These are phyloP conservation scores for Strix uralensis DNA, from an alignment of 2,113 vertebrate species.

Conservation along the genomic window DNA sequence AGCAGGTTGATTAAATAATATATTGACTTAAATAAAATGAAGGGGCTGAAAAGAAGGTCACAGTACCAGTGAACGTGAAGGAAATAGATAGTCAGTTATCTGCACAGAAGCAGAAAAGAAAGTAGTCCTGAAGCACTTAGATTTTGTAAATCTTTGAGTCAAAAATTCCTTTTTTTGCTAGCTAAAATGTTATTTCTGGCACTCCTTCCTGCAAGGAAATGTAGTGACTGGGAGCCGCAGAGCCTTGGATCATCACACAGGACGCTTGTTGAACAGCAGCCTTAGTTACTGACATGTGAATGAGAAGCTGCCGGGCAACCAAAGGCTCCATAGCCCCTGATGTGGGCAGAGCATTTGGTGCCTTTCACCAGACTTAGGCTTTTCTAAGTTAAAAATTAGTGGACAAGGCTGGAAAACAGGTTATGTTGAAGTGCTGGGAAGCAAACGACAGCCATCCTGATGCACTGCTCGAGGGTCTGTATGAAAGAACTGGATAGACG, in stretches of 20 bases:
- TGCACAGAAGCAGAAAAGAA: background rate
- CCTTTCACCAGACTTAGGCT: background rate
- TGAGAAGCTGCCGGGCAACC: background rate
- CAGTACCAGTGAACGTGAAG: background rate
- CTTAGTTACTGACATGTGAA: background rate
- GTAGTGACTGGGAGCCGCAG: background rate
- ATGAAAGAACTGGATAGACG: background rate
- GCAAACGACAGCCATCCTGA: background rate
- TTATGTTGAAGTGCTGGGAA: background rate
- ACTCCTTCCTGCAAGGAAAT: background rate
- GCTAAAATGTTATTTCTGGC: constrained; percentile 9
- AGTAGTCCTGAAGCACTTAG: background rate
- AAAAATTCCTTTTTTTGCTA: background rate
- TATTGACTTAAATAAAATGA: background rate
- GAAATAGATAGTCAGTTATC: background rate
- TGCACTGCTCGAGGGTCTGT: background rate
- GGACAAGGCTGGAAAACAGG: rapidly evolving
- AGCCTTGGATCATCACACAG: background rate
- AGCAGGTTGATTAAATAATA: background rate
- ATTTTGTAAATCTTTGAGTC: background rate
- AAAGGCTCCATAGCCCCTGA: background rate
- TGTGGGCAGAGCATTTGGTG: background rate
- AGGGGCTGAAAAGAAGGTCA: background rate
- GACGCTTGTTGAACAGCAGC: background rate
- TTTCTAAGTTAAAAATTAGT: background rate